Evolutionary conservation across 2,797 vertebrate genomes (phyloP).

Genomic region (Argentina silus): DNA sequence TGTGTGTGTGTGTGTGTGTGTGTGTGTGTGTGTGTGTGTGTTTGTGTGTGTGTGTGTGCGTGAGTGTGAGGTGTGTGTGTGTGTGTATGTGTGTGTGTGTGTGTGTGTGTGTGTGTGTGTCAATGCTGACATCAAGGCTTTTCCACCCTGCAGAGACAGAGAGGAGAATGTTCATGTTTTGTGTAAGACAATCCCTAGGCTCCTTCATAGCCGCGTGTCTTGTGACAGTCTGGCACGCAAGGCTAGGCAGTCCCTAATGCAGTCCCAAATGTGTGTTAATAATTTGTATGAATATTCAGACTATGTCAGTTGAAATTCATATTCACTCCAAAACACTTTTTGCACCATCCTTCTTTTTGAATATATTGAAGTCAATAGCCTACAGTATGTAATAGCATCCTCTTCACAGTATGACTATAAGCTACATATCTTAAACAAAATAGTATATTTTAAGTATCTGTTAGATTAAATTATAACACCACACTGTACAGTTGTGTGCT

Average conservation of each 20-base stretch:
- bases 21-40: not conserved
- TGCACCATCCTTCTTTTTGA: too few relatives aligned
- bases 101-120: not conserved
- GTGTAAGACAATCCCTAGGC: not conserved
- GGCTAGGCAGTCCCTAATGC: not conserved
- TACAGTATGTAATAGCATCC: too few relatives aligned
- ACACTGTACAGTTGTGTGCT: too few relatives aligned
- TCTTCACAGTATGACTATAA: too few relatives aligned
- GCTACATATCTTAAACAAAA: too few relatives aligned
- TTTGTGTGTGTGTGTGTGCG: not conserved
- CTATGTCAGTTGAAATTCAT: too few relatives aligned
- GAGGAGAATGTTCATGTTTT: not conserved
- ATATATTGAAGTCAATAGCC: too few relatives aligned
- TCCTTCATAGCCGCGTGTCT: not conserved
- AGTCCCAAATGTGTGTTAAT: not conserved
- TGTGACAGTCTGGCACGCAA: not conserved
- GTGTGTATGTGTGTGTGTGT: constrained; percentile 2
- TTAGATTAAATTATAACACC: too few relatives aligned
- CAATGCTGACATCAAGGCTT: not conserved
- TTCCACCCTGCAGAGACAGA: not conserved
- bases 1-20: not conserved
- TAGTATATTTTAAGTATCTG: too few relatives aligned
- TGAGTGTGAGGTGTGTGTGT: constrained; percentile 4
- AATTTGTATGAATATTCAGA: too few relatives aligned
- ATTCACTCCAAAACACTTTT: too few relatives aligned